phyloP scores from a whole-genome alignment of 2,797 vertebrate species.

The Vireo griseus region DNA sequence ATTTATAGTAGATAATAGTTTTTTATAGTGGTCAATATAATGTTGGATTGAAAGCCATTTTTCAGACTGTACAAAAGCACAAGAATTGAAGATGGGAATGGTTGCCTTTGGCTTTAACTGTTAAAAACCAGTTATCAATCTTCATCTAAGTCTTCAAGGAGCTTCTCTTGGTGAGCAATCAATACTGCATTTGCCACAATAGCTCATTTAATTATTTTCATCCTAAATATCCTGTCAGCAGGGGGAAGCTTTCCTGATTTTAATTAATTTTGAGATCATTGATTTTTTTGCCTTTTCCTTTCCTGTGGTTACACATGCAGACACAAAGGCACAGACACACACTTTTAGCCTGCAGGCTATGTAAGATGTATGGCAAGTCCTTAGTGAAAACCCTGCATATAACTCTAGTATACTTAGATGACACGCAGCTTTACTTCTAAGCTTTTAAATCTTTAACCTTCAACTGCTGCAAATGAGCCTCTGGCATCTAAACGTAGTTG shows the following conservation, averaged over 20 bases:
- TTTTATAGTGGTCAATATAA: constrained; percentile 1
- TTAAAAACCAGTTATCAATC: constrained; percentile 52
- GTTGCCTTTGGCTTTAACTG: constrained; percentile 41
- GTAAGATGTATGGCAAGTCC: constrained; percentile 22
- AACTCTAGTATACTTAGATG: background rate
- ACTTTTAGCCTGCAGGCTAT: constrained; percentile 2
- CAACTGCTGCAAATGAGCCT: background rate
- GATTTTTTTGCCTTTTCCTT: constrained; percentile 55
- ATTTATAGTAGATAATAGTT: constrained; percentile 2
- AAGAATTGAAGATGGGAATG: constrained; percentile 4
- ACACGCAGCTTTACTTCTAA: background rate
- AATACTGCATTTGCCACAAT: constrained; percentile 66
- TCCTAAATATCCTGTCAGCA: constrained; percentile 67
- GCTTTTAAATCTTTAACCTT: constrained; percentile 31
- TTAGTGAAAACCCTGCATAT: background rate
- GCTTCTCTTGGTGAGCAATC: constrained; percentile 58
- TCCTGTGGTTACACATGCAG: constrained; percentile 25
- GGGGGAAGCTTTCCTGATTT: constrained; percentile 60
- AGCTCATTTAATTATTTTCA: constrained; percentile 73
- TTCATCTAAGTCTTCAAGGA: constrained; percentile 54
- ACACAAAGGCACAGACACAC: background rate
- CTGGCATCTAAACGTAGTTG: background rate
- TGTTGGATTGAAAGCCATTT: background rate
- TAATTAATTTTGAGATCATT: constrained; percentile 71
- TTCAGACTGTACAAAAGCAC: background rate